Evolutionary conservation across 1,140 invertebrate genomes (phyloP).

Genomic region (Drosophila rhopaloa): DNA sequence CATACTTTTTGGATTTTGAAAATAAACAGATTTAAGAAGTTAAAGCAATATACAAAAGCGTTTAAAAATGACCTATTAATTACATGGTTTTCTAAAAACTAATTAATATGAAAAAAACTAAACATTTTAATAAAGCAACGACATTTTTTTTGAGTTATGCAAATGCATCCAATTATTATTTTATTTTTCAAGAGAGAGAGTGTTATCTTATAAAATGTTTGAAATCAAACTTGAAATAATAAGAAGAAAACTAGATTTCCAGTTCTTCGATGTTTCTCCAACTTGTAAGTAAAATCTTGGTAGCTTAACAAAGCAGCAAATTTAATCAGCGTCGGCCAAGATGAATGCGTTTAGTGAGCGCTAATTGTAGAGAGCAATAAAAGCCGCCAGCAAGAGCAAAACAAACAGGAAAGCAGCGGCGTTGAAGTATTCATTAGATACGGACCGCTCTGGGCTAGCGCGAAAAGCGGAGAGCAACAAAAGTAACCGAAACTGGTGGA

Average conservation of each 20-base stretch:
- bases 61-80: background rate
- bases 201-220: no score
- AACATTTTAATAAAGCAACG: no score
- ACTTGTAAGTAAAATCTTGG: slow-evolving; percentile 11
- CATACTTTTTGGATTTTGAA: slow-evolving; percentile 22
- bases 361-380: slow-evolving; percentile 59
- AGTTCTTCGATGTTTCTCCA: background rate
- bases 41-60: background rate
- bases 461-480: slow-evolving; percentile 40
- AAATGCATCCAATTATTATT: no score
- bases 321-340: slow-evolving; percentile 42
- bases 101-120: no score
- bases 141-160: no score
- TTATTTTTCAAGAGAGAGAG: no score
- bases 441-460: slow-evolving; percentile 64
- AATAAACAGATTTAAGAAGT: background rate
- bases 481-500: slow-evolving; percentile 64
- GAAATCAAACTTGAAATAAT: background rate
- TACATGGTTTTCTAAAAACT: background rate
- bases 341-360: slow-evolving; percentile 57
- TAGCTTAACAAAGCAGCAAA: slow-evolving; percentile 37
- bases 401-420: slow-evolving; percentile 52
- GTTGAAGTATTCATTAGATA: slow-evolving; percentile 80
- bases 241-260: background rate
- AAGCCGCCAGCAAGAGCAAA: slow-evolving; percentile 47